Percentiles rank a stretch among this genome's conserved stretches.
These are phyloP conservation scores for Lepidotrigona ventralis DNA, from an alignment of 1,140 invertebrate genomes.

Conservation along the genomic window DNA sequence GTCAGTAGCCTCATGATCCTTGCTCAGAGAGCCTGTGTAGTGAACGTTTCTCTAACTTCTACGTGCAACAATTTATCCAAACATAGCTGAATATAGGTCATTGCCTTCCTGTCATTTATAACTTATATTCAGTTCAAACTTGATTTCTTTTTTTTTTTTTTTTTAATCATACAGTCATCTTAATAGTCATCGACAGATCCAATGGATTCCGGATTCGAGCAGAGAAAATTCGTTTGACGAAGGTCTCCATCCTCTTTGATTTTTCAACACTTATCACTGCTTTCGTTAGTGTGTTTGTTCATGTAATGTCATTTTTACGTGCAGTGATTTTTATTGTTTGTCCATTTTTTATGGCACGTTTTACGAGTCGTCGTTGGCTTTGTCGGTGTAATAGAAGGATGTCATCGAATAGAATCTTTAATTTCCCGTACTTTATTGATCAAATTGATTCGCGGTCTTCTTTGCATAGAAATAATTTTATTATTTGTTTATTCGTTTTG, in stretches of 20 bases:
- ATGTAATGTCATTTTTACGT: neutral
- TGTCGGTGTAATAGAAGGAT: neutral
- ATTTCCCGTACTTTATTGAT: neutral
- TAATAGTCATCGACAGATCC: neutral
- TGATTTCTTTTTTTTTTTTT: no score
- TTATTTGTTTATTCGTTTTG: neutral
- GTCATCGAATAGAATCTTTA: neutral
- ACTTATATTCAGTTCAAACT: neutral
- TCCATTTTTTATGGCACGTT: neutral
- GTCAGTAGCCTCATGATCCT: slow-evolving; percentile 41
- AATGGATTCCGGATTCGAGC: neutral
- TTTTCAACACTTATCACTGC: neutral
- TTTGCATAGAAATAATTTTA: no score
- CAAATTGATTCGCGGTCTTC: neutral
- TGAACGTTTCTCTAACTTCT: neutral
- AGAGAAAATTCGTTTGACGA: no score
- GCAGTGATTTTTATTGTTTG: neutral
- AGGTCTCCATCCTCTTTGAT: no score
- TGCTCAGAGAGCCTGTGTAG: neutral
- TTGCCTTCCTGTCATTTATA: neutral
- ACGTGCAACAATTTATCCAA: neutral
- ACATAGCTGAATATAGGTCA: no score
- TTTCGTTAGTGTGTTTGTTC: neutral
- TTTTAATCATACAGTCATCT: neutral
- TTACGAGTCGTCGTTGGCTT: neutral